Evolutionary conservation across 2,888 invertebrate species (phyloP), one percentile per base, ranked within the genome.

Genomic region (Eupsilia transversa): DNA sequence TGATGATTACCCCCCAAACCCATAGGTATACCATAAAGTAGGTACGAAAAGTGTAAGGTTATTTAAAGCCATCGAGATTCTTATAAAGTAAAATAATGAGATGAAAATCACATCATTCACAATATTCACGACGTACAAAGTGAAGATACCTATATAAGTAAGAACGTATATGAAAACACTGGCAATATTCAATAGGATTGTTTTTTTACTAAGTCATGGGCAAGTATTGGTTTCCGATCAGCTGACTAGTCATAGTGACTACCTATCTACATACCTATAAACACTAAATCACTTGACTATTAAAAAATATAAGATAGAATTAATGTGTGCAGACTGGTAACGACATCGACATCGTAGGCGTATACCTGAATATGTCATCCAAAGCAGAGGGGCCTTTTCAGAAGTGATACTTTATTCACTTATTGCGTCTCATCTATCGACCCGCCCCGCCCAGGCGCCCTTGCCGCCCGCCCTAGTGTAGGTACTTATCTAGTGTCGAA

Each of bases 341-440:
- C 46, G 17, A 7, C 17, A n/a, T 69, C 14, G 35, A 5, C 1
- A 65, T 65, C 17, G 41, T 12, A 27, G 9, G 54, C n/a, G 6
- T 30, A 23, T 33, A 30, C 17, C 38, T 63, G 49, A 74, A 67
- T n/a, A 41, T 61, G 35, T 17, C 63, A 57, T 49, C 9, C 33
- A 49, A 57, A 52, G 38, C 33, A 60, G 56, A 68, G 14, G 2
- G 33, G 43, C 33, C 30, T 70, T 57, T 66, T 66, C 38, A 57
- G 57, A 54, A 67, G 63, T 66, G 30, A 57, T 52, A 73, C 30
- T 74, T 71, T 76, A 76, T 71, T 81, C 82, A 76, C 63, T 82
- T 82, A 77, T 82, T 64, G 63, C 66, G 79, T 67, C 77, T 76
- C 46, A 80, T 67, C 70, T 82, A 80, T 82, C 79, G 79, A 80